phyloP scores from a whole-genome alignment of 2,888 invertebrate genomes.

The Tenthredo notha region DNA sequence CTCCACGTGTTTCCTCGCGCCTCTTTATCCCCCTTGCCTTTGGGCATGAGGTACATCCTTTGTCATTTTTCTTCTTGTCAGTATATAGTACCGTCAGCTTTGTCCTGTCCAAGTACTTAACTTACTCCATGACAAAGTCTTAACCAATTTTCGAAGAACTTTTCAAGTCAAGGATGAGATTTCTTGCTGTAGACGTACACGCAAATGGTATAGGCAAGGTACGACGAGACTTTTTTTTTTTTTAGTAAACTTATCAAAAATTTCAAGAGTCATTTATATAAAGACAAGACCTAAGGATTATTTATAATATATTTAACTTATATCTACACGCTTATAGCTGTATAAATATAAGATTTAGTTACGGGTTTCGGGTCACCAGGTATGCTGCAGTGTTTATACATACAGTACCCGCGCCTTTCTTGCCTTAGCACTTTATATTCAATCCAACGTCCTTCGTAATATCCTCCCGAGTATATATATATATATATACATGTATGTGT shows the following conservation, averaged over 20 bases:
- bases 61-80: constrained; percentile 42
- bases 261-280: background rate
- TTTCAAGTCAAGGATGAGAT: background rate
- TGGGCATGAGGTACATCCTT: constrained; percentile 37
- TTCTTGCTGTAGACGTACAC: background rate
- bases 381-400: constrained; percentile 10
- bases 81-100: constrained; percentile 7
- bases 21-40: constrained; percentile 1
- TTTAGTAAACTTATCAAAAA: background rate
- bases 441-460: constrained; percentile 46
- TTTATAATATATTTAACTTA: background rate
- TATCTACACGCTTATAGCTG: background rate
- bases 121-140: constrained; percentile 7
- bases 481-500: background rate
- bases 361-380: constrained; percentile 12
- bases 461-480: constrained; percentile 24
- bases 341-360: background rate
- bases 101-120: constrained; percentile 17
- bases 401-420: constrained; percentile 41
- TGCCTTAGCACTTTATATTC: constrained; percentile 39
- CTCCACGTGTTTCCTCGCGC: constrained; percentile 19
- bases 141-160: background rate
- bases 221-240: background rate
- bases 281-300: background rate
- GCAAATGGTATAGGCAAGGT: background rate